Conservation (phyloP, 2,797 vertebrate species). For the Enoplosus armatus region DNA sequence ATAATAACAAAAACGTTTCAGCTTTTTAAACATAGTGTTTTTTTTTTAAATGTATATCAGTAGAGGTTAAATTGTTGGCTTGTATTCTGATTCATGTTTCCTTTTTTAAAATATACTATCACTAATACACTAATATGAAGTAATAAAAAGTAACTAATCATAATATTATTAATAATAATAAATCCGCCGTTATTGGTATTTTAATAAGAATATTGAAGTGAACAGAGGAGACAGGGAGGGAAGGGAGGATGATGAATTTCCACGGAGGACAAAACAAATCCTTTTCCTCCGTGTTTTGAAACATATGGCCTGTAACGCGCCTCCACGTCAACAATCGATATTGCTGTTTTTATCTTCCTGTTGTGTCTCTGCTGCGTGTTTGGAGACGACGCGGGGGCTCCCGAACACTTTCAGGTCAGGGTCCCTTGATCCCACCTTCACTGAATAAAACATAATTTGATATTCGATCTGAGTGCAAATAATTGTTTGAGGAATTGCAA, state of each 20-base stretch:
- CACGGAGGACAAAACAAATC: slow-evolving; percentile 60
- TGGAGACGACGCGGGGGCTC: background rate
- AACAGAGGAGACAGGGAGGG: background rate
- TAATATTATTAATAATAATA: background rate
- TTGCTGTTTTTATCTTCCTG: slow-evolving; percentile 37
- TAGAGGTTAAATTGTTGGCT: background rate
- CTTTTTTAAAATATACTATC: background rate
- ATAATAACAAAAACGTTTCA: slow-evolving; percentile 23
- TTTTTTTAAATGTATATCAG: slow-evolving; percentile 2
- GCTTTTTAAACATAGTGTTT: background rate
- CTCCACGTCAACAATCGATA: slow-evolving; percentile 80
- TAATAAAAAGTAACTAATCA: background rate
- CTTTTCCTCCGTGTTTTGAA: slow-evolving; percentile 49
- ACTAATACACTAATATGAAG: background rate
- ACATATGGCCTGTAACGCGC: slow-evolving; percentile 54
- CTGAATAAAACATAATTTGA: background rate
- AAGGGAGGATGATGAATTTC: slow-evolving; percentile 61
- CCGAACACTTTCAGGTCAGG: background rate
- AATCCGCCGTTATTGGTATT: background rate
- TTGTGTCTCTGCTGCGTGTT: slow-evolving; percentile 10
- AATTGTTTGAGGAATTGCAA: background rate
- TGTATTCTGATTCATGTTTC: background rate
- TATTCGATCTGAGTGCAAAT: background rate
- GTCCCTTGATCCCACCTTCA: background rate
- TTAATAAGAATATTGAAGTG: slow-evolving; percentile 3